phyloP scores from a whole-genome alignment of 2,113 vertebrate genomes.

The Tupaia chinensis region DNA sequence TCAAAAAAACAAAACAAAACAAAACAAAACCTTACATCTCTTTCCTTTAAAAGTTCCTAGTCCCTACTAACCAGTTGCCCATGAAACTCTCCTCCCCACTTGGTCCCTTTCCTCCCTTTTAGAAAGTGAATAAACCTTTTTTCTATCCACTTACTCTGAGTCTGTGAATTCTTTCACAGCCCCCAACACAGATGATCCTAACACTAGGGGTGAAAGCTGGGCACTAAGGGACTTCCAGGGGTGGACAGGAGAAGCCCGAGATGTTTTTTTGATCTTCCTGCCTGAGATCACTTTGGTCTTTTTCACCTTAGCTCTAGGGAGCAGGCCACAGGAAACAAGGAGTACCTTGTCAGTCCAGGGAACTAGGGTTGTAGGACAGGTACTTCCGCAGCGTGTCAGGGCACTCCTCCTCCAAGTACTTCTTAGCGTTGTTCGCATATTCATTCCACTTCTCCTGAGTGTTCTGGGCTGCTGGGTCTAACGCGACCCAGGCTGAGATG shows the following conservation, averaged over 20 bases:
- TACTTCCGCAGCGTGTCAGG: not conserved
- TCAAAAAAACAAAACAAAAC: too few relatives aligned
- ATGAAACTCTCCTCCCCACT: too few relatives aligned
- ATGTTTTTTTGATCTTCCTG: not conserved
- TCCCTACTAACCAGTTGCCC: too few relatives aligned
- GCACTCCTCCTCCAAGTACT: conserved; percentile 70
- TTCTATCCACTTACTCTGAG: too few relatives aligned
- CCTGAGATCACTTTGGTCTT: not conserved
- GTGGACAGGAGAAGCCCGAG: not conserved
- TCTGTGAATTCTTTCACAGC: too few relatives aligned
- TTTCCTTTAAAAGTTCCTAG: too few relatives aligned
- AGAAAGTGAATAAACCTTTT: too few relatives aligned
- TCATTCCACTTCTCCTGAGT: conserved; percentile 70
- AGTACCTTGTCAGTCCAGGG: conserved; percentile 65
- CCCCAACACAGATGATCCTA: too few relatives aligned
- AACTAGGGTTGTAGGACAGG: not conserved
- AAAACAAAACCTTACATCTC: too few relatives aligned
- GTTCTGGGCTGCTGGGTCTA: conserved; percentile 27
- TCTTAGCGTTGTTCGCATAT: conserved; percentile 34
- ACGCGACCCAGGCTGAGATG: conserved; percentile 67
- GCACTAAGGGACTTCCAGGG: not conserved
- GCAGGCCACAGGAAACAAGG: not conserved
- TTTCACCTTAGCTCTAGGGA: not conserved
- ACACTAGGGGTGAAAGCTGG: not conserved
- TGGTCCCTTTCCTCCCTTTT: too few relatives aligned